Percentiles rank a stretch among this genome's conserved stretches.
phyloP scores from a whole-genome alignment of 2,113 vertebrate genomes.

The Indri indri region DNA sequence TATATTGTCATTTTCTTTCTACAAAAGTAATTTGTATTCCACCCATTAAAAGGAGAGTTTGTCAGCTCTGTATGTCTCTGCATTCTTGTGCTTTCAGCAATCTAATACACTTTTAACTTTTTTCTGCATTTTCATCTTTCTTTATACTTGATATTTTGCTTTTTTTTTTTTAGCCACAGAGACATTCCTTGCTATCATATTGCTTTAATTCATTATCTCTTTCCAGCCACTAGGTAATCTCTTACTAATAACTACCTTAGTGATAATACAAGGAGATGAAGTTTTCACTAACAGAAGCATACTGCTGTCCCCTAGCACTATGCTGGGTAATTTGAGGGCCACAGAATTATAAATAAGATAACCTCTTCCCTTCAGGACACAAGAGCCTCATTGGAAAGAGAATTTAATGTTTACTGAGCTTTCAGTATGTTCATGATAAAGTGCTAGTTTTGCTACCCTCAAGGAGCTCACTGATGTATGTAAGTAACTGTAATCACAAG shows the following conservation, averaged over 20 bases:
- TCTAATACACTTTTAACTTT: not conserved
- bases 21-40: slow-evolving; percentile 28
- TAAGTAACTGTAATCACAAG: not conserved
- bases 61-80: not conserved
- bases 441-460: not conserved
- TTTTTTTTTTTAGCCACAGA: slow-evolving; percentile 14
- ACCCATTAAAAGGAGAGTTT: not conserved
- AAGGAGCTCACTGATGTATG: not conserved
- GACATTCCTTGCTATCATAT: not conserved
- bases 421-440: not conserved
- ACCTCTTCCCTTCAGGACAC: not conserved
- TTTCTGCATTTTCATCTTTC: not conserved
- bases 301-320: not conserved
- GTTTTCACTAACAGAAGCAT: not conserved
- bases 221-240: not conserved
- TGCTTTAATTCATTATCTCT: not conserved
- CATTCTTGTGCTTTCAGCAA: not conserved
- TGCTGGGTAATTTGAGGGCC: not conserved
- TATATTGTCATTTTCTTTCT: slow-evolving; percentile 19
- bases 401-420: not conserved
- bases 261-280: not conserved
- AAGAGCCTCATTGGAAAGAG: not conserved
- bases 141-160: slow-evolving; percentile 18
- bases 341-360: not conserved
- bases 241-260: slow-evolving; percentile 11